Evolutionary conservation across 1,140 invertebrate species (phyloP).

Genomic region (Arctopsyche grandis): DNA sequence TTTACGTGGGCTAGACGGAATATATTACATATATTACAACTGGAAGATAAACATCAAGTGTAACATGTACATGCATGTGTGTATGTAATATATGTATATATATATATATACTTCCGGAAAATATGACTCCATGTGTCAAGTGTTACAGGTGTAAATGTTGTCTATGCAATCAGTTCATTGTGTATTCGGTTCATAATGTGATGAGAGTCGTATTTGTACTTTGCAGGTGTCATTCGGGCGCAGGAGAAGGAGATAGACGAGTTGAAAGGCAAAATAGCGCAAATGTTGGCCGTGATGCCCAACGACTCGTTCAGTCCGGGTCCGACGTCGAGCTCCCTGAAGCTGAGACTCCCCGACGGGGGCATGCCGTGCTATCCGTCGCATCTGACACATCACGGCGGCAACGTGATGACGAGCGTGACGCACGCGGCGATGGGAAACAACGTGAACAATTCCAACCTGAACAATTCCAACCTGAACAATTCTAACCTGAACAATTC

Average conservation of each 20-base stretch:
- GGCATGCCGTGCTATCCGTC: slow-evolving; percentile 31
- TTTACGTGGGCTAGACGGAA: too few species aligned
- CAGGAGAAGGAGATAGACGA: slow-evolving; percentile 93
- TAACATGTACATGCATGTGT: too few species aligned
- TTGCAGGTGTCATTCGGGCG: slow-evolving; percentile 76
- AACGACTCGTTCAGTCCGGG: slow-evolving; percentile 69
- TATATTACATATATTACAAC: too few species aligned
- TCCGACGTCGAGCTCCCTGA: slow-evolving; percentile 67
- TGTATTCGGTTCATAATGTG: neutral
- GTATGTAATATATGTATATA: too few species aligned
- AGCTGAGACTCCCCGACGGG: slow-evolving; percentile 67
- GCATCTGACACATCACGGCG: slow-evolving; percentile 57
- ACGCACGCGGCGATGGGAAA: neutral
- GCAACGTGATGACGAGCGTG: neutral
- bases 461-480: too few species aligned
- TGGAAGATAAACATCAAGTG: too few species aligned
- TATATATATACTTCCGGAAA: too few species aligned
- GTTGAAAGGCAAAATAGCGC: slow-evolving; percentile 89
- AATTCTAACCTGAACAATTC: slow-evolving; percentile 45
- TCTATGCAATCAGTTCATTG: too few species aligned
- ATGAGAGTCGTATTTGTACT: slow-evolving; percentile 9
- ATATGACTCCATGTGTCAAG: too few species aligned
- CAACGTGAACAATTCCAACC: neutral
- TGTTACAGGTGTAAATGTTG: too few species aligned
- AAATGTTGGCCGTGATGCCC: slow-evolving; percentile 92